Base-by-base conservation (phyloP, 1,140 invertebrate genomes). In the Ridgeia piscesae region DNA sequence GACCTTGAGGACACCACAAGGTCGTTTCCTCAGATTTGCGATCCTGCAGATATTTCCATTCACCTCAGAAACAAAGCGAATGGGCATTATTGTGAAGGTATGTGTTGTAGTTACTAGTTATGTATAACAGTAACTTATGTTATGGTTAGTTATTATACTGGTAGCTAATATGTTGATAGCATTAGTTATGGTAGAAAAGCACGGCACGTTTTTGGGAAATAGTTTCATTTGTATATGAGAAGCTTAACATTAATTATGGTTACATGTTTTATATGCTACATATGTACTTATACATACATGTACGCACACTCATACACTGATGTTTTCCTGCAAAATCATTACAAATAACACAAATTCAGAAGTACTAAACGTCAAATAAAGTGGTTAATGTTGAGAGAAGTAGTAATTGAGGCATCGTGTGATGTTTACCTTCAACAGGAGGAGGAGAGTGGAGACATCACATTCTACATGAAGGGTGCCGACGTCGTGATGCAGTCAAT, bases 31-130 rank as follows among this genome's bases (percentile, higher is more conserved):
- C 90, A 97, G 97, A 92, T 99, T 98, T 95, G 97, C 97, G 77
- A 99, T 99, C 93, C 96, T 99, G 8, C 98, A 99, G 93, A 97
- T 99, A 92, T 99, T 99, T 95, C 99, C 99, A 6, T 99, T 99
- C 94, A 99, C 98, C 8, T 99, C 99, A 35, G 99, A 99, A 96
- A 98, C 98, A 8, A 99, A 99, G 96, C 97, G 99, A 94, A 99
- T 99, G 99, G 99, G 99, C 31, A 99, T 99, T 92, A 99, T 99
- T 96, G 97, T 99, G 0, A 98, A 97, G 96, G 98, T 98, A 94
- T 92, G 91, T 27, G 35, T 58, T 27, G 17, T 14, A 90, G 33
- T 34, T 27, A 17, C 89, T 90, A 14, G 4, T 90, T 34, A 90
- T 27, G 11, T 4, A 6, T 89, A 33, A 89, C 14, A 4, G 14